These are phyloP conservation scores for Pachycephala philippinensis DNA, from an alignment of 2,113 vertebrate genomes.

Conservation along the genomic window DNA sequence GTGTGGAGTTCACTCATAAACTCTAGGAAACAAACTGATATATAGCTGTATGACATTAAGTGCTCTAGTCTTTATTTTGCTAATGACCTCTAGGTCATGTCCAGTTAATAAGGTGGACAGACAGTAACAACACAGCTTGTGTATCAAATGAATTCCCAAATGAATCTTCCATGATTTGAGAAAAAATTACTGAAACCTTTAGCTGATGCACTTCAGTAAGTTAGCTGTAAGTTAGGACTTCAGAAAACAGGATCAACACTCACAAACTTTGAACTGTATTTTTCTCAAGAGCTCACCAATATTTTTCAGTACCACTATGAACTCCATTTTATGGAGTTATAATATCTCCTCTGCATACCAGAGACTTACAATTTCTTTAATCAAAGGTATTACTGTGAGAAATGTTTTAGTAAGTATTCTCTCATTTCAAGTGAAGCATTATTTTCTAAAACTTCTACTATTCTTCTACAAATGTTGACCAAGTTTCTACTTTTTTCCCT, in stretches of 20 bases:
- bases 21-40: neutral
- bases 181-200: neutral
- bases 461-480: neutral
- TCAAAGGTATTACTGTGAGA: neutral
- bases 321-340: neutral
- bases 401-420: neutral
- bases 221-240: neutral
- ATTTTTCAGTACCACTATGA: neutral
- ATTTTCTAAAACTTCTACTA: neutral
- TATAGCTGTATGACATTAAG: fast-evolving
- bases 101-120: neutral
- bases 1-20: neutral
- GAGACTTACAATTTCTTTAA: neutral
- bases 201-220: neutral
- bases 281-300: neutral
- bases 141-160: neutral
- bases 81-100: neutral
- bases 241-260: neutral
- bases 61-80: neutral
- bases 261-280: neutral
- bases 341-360: neutral
- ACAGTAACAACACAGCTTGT: neutral
- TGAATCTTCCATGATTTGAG: neutral
- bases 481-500: neutral
- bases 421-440: neutral